phyloP scores from a whole-genome alignment of 2,797 vertebrate genomes.

The Eulemur rubriventer region DNA sequence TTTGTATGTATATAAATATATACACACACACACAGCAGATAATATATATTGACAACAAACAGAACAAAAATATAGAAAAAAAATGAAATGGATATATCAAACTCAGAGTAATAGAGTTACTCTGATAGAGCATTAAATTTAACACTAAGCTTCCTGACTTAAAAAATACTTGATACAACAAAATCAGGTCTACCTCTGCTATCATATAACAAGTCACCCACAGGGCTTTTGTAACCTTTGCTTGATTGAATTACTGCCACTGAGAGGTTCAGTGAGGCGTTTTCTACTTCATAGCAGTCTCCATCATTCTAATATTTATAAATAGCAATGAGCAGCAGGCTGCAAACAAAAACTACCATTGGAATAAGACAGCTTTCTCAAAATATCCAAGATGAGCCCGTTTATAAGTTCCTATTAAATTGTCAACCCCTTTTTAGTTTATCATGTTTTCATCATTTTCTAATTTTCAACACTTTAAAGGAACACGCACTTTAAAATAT shows the following conservation, averaged over 20 bases:
- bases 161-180: conserved; percentile 55
- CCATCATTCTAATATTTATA: conserved; percentile 65
- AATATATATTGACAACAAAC: background rate
- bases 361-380: background rate
- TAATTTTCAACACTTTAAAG: conserved; percentile 1
- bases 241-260: conserved; percentile 69
- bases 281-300: conserved; percentile 47
- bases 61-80: conserved; percentile 33
- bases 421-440: background rate
- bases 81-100: conserved; percentile 64
- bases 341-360: conserved; percentile 22
- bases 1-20: background rate
- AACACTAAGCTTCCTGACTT: conserved; percentile 57
- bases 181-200: conserved; percentile 54
- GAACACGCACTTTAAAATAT: background rate
- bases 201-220: conserved; percentile 58
- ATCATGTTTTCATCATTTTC: background rate
- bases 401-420: conserved; percentile 8
- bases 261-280: conserved; percentile 49
- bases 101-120: conserved; percentile 34
- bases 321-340: conserved; percentile 57
- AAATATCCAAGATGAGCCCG: background rate
- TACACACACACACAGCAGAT: background rate
- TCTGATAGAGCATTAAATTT: conserved; percentile 55
- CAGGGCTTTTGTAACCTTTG: conserved; percentile 68